Evolutionary conservation across 2,113 vertebrate genomes (phyloP), one percentile per base, ranked within the genome.

Genomic region (Bettongia penicillata): DNA sequence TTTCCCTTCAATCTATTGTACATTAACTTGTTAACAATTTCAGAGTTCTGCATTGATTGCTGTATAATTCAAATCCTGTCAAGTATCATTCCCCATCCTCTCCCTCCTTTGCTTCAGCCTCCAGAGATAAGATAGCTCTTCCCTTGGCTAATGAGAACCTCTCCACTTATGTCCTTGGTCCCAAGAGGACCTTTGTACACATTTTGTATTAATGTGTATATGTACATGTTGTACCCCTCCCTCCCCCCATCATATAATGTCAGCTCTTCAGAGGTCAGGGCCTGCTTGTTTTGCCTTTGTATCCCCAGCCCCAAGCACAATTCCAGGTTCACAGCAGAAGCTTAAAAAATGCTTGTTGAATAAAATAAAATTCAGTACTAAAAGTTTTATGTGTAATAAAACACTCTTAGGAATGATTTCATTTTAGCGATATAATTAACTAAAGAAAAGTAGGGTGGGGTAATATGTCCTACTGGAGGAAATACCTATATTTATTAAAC

Each of bases 21-120:
- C 37, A 53, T 98, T 95, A 95, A 97, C 90, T 93, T 97, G 92
- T 49, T 55, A 95, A 53, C 93, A 94, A 95, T 50, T 96, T 97
- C 96, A 95, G 89, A 95, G 95, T 93, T 91, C 55, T 89, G 93
- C 92, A 98, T 96, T 68, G 95, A 97, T 93, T 3, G 7, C 57
- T 11, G 19, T 37, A 89, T 2, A 89, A 90, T 53, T 37, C 61
- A 68, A 68, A 68, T 68, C 61, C 61, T 68, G 61, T 68, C 31
- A 16, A 48, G 14, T 14, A 14, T 68, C 31, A 37, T 68, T 68
- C 61, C 12, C 1, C 31, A 37, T 68, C 0, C 0, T 61, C 49
- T 57, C n/a, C 14, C 43, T 89, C 89, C 16, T 2, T 43, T 14
- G 43, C 8, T 50, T 48, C 61, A 53, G 48, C 31, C 19, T 68